Conservation (phyloP, 2,797 vertebrate species). For the Cygnus olor region DNA sequence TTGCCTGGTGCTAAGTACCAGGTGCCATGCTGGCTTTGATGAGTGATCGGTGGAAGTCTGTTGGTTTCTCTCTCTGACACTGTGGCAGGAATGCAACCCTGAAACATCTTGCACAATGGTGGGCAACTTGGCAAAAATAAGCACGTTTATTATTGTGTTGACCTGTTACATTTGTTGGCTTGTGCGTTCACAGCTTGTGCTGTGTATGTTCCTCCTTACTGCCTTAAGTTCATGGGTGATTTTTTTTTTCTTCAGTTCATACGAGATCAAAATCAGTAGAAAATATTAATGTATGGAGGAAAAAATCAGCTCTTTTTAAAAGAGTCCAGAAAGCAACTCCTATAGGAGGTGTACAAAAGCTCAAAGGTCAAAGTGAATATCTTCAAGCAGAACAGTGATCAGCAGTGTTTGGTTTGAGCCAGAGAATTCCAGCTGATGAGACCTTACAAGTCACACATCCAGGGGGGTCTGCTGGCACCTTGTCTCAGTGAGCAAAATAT, state of each 20-base stretch:
- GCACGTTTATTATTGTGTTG: neutral
- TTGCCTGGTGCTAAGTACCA: neutral
- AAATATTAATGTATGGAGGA: neutral
- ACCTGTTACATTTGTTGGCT: neutral
- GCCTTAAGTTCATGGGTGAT: neutral
- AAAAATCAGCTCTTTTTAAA: neutral
- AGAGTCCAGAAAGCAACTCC: neutral
- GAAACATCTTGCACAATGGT: neutral
- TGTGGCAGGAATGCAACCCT: neutral
- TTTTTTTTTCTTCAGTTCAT: neutral
- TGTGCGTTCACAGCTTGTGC: accelerated
- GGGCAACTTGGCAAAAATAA: neutral
- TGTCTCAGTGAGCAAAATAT: neutral
- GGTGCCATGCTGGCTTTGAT: neutral
- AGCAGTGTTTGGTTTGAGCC: neutral
- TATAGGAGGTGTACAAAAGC: neutral
- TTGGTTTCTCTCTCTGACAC: neutral
- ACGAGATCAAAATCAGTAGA: neutral
- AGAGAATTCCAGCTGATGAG: neutral
- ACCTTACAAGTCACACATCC: neutral
- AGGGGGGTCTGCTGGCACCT: neutral
- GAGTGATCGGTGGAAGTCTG: neutral
- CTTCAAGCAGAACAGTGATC: neutral
- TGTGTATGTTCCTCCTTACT: neutral
- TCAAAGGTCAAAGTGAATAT: neutral